Evolutionary conservation across 2,888 invertebrate species (phyloP).

Genomic region (Lochmaea capreae): DNA sequence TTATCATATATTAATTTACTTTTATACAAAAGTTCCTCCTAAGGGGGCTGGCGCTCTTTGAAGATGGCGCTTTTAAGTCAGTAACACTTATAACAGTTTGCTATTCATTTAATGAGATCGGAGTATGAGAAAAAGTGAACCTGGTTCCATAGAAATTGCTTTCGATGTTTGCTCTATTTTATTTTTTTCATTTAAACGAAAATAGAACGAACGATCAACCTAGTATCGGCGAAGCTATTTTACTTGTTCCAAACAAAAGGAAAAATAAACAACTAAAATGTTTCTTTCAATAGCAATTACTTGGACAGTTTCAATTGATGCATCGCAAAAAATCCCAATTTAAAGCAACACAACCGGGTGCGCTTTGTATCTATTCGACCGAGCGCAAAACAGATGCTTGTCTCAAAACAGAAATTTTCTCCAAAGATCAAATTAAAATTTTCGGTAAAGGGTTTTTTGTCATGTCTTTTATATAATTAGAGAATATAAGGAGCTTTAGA

Average conservation of each 20-base stretch:
- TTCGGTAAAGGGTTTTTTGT: conserved; percentile 16
- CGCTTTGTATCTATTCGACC: conserved; percentile 5
- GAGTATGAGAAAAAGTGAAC: too few species aligned
- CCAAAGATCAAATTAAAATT: conserved; percentile 22
- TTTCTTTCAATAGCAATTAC: conserved; percentile 3
- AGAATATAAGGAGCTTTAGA: conserved; percentile 17
- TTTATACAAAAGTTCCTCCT: too few species aligned
- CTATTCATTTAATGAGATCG: too few species aligned
- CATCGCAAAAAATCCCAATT: conserved; percentile 12
- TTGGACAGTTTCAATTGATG: conserved; percentile 22
- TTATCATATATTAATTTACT: too few species aligned
- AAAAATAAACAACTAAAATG: background rate
- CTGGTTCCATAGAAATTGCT: too few species aligned
- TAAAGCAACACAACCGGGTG: conserved; percentile 3
- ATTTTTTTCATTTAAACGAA: background rate
- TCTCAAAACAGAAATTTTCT: background rate
- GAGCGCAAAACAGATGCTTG: conserved; percentile 19
- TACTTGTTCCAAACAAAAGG: background rate
- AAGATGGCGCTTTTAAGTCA: too few species aligned
- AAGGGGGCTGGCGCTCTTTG: too few species aligned
- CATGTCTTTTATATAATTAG: conserved; percentile 30
- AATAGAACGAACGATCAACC: background rate
- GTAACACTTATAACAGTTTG: too few species aligned
- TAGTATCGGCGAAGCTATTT: background rate
- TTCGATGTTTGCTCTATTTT: too few species aligned